phyloP scores from a whole-genome alignment of 92 coral and sea anemone genomes.

The Desmophyllum pertusum region DNA sequence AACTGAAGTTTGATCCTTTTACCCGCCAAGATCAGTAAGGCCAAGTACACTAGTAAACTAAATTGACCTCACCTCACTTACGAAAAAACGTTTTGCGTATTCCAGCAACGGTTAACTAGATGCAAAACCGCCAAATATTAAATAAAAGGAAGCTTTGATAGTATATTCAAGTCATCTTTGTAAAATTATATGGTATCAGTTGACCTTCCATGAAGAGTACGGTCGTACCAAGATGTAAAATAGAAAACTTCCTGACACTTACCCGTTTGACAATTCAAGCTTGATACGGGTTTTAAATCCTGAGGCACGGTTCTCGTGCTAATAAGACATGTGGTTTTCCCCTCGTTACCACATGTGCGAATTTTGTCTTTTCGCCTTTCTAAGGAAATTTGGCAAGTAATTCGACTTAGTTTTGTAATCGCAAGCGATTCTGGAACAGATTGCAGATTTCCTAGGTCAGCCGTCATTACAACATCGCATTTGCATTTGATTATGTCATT shows the following conservation, averaged over 20 bases:
- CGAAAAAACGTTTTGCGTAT: background rate
- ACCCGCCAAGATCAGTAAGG: background rate
- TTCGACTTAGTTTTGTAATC: constrained; percentile 63
- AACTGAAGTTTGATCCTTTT: background rate
- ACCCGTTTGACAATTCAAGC: constrained; percentile 64
- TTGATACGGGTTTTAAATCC: constrained; percentile 44
- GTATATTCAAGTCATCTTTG: background rate
- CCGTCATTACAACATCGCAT: constrained; percentile 91
- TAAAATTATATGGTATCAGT: constrained; percentile 13
- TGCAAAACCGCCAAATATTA: background rate
- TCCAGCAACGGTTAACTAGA: background rate
- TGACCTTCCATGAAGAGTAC: constrained; percentile 11
- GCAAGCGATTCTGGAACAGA: constrained; percentile 49
- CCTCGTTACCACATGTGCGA: constrained; percentile 41
- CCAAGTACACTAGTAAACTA: constrained; percentile 6
- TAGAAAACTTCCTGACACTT: constrained; percentile 55
- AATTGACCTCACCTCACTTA: background rate
- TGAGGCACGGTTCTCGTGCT: constrained; percentile 50
- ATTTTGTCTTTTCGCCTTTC: constrained; percentile 49
- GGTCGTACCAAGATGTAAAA: constrained; percentile 24
- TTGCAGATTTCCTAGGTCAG: constrained; percentile 83
- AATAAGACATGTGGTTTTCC: constrained; percentile 32
- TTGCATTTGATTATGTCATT: constrained; percentile 98
- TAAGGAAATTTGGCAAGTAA: constrained; percentile 74
- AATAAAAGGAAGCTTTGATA: background rate